These are phyloP conservation scores for Drosophila elegans DNA, from an alignment of 1,140 invertebrate species.

Conservation along the genomic window DNA sequence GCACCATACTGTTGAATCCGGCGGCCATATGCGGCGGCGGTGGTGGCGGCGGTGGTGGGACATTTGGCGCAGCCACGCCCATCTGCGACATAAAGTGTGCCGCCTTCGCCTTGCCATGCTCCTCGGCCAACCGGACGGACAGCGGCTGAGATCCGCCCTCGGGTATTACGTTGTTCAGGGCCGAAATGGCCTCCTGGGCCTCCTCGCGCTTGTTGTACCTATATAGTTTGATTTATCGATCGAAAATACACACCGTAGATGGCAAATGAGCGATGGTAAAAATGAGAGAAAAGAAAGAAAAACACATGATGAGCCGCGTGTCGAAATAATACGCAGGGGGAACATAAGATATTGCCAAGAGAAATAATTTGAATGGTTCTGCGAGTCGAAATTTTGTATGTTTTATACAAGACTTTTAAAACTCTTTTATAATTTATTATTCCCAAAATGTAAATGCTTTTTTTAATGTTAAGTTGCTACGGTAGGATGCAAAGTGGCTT, in stretches of 20 bases:
- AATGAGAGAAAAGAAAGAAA: conserved; percentile 14
- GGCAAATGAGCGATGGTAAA: conserved; percentile 21
- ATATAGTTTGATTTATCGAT: conserved; percentile 9
- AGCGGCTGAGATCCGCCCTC: conserved; percentile 93
- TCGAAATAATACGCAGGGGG: not conserved
- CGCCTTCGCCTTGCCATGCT: conserved; percentile 96
- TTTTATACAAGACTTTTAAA: too few species aligned
- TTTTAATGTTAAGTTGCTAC: too few species aligned
- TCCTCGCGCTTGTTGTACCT: conserved; percentile 89
- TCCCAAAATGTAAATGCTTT: not conserved
- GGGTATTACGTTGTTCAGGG: conserved; percentile 93
- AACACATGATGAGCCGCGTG: conserved; percentile 5
- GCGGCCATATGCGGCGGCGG: conserved; percentile 69
- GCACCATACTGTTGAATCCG: conserved; percentile 83
- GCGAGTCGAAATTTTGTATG: not conserved
- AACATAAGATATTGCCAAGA: not conserved
- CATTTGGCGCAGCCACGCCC: conserved; percentile 64
- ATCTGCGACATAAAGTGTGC: conserved; percentile 83
- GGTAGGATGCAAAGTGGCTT: not conserved
- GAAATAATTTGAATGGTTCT: not conserved
- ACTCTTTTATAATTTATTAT: too few species aligned
- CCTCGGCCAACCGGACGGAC: conserved; percentile 93
- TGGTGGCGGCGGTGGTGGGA: conserved; percentile 65
- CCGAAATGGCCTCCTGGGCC: conserved; percentile 94
- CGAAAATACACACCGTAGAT: conserved; percentile 16